Evolutionary conservation across 1,140 invertebrate species (phyloP).

Genomic region (Formica exsecta): DNA sequence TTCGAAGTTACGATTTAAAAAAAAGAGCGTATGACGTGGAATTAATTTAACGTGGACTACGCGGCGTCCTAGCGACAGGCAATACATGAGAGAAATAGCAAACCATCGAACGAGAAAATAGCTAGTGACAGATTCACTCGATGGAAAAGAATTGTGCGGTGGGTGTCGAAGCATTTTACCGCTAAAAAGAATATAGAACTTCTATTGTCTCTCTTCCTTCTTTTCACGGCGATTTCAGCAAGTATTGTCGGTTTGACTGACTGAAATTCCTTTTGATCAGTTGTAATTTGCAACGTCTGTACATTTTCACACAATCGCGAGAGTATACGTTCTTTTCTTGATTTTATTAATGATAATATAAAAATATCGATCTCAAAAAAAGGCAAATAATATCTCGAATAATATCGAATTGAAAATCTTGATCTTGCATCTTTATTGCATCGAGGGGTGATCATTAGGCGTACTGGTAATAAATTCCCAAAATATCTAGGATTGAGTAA

Average conservation of each 20-base stretch:
- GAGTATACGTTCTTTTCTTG: not conserved
- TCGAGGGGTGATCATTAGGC: conserved; percentile 49
- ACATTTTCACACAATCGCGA: not conserved
- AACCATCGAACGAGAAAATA: conserved; percentile 54
- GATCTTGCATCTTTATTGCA: conserved; percentile 42
- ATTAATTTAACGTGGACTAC: conserved; percentile 36
- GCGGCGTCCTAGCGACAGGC: conserved; percentile 1
- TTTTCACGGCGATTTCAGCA: conserved; percentile 58
- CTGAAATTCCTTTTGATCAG: conserved; percentile 55
- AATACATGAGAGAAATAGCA: conserved; percentile 41
- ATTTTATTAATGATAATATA: not conserved
- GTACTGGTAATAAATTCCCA: conserved; percentile 62
- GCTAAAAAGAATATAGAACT: conserved; percentile 58
- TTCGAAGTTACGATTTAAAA: conserved; percentile 5
- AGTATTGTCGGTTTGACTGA: conserved; percentile 44
- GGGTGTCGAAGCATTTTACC: conserved; percentile 37
- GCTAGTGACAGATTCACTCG: conserved; percentile 59
- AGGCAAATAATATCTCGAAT: not conserved
- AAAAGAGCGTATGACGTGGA: conserved; percentile 1
- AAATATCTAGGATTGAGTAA: conserved; percentile 61
- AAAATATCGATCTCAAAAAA: not conserved
- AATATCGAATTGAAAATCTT: conserved; percentile 11
- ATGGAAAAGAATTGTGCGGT: conserved; percentile 49
- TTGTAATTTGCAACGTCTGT: conserved; percentile 13
- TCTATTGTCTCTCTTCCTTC: conserved; percentile 17